Conservation (phyloP, 2,113 vertebrate species). For the Cavia aperea region DNA sequence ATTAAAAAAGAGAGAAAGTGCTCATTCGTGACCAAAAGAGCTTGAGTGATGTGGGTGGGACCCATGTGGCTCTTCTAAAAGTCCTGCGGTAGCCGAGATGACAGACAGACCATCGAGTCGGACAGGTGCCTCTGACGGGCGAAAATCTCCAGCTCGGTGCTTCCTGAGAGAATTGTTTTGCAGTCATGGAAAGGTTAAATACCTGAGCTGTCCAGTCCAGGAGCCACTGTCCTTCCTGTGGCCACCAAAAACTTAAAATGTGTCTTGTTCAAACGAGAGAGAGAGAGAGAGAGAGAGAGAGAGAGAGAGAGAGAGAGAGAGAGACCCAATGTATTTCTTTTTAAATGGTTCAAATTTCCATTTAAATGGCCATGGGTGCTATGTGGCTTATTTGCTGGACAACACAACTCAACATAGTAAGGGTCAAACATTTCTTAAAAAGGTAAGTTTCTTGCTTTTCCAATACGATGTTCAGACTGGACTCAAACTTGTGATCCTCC, state of each 20-base stretch:
- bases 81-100: rapidly evolving
- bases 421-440: not conserved
- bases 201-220: not conserved
- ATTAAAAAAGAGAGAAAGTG: not conserved
- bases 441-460: not conserved
- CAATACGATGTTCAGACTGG: not conserved
- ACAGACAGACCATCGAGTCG: not conserved
- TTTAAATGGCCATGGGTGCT: not conserved
- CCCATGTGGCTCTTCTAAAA: too few species aligned
- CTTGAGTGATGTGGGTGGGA: not conserved
- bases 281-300: too few species aligned
- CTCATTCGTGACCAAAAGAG: not conserved
- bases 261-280: not conserved
- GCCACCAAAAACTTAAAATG: not conserved
- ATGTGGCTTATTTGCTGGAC: not conserved
- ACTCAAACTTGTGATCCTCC: not conserved
- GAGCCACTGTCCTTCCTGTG: rapidly evolving
- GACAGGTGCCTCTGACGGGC: not conserved
- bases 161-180: not conserved
- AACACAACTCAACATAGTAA: not conserved
- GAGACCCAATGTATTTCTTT: not conserved
- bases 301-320: not conserved
- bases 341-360: not conserved
- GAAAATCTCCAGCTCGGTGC: not conserved
- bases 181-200: not conserved